Evolutionary conservation across 2,113 vertebrate species (phyloP).

Genomic region (Ctenomys sociabilis): DNA sequence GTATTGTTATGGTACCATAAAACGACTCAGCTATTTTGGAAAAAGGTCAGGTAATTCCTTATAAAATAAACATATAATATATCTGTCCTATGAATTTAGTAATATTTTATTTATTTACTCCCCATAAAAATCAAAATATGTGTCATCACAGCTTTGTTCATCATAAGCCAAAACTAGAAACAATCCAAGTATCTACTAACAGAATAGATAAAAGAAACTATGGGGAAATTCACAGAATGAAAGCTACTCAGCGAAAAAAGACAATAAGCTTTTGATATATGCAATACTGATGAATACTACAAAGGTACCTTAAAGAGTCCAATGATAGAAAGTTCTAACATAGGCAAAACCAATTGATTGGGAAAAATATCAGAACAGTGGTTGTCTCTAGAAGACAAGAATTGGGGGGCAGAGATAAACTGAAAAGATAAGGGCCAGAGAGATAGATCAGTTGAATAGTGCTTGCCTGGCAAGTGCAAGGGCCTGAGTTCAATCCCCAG

Average conservation of each 20-base stretch:
- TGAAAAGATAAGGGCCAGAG: too few species aligned
- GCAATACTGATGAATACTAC: background rate
- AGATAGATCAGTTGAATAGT: too few species aligned
- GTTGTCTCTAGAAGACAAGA: background rate
- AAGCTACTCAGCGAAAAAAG: background rate
- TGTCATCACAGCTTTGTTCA: background rate
- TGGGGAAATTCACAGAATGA: background rate
- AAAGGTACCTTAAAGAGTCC: background rate
- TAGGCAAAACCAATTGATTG: background rate
- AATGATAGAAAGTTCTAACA: constrained; percentile 13
- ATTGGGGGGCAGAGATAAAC: background rate
- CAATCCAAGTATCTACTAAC: background rate
- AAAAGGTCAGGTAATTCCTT: constrained; percentile 2
- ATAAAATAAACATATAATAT: constrained; percentile 15
- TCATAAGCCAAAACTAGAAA: constrained; percentile 15
- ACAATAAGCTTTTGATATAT: background rate
- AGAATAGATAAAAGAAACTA: background rate
- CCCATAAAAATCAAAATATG: constrained; percentile 15
- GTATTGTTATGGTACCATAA: background rate
- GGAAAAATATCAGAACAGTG: background rate
- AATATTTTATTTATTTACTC: constrained; percentile 20
- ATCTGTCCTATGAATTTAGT: background rate
- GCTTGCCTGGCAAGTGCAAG: too few species aligned
- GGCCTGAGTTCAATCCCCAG: too few species aligned
- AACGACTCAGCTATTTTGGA: background rate